Evolutionary conservation across 2,113 vertebrate species (phyloP).

Genomic region (Noctilio leporinus): DNA sequence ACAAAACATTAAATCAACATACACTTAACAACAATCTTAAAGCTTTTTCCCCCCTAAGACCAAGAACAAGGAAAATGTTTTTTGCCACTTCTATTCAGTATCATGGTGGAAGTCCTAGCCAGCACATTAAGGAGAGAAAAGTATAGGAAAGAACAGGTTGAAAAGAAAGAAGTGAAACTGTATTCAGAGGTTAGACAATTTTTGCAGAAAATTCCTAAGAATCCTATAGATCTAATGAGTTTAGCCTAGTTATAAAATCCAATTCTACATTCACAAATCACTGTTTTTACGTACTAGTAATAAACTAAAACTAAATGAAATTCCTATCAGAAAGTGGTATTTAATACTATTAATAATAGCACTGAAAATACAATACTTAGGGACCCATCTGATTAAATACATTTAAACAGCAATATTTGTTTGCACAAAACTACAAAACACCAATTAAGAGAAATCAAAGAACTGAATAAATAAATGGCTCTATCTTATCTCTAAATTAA

Average conservation of each 20-base stretch:
- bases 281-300: neutral
- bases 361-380: neutral
- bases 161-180: neutral
- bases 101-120: neutral
- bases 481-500: neutral
- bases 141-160: neutral
- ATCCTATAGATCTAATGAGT: neutral
- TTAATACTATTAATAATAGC: neutral
- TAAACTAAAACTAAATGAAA: neutral
- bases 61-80: neutral
- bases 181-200: neutral
- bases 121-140: neutral
- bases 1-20: neutral
- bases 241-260: neutral
- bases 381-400: neutral
- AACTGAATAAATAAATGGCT: neutral
- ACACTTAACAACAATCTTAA: neutral
- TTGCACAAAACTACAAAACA: neutral
- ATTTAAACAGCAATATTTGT: neutral
- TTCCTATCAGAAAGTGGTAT: neutral
- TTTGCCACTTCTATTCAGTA: neutral
- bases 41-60: neutral
- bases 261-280: neutral
- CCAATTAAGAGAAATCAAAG: neutral
- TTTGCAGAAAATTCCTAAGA: neutral